Conservation (phyloP, 2,888 invertebrate genomes). For the Poecilobothrus nobilitatus region DNA sequence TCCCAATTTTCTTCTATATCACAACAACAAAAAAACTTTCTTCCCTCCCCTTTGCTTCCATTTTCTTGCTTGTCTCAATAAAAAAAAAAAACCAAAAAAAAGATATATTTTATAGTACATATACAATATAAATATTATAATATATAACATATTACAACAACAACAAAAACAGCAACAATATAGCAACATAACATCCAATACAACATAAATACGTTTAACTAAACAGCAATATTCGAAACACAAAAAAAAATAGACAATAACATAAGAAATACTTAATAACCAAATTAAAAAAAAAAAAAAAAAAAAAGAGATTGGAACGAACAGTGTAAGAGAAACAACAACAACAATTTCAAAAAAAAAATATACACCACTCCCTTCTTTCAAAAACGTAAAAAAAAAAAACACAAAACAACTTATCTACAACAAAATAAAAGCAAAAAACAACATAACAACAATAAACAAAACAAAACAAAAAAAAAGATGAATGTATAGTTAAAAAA, state of each 20-base stretch:
- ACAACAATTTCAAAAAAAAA: conserved; percentile 27
- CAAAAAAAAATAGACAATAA: conserved; percentile 31
- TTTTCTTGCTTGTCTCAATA: conserved; percentile 2
- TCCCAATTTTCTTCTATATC: background rate
- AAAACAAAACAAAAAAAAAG: conserved; percentile 24
- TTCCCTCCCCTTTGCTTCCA: conserved; percentile 8
- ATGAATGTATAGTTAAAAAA: conserved; percentile 15
- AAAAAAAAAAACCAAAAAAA: background rate
- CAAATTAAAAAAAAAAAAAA: conserved; percentile 23
- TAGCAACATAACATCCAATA: too few relatives aligned
- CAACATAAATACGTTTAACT: background rate
- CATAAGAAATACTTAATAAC: too few relatives aligned
- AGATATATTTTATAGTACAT: too few relatives aligned
- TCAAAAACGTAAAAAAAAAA: conserved; percentile 15
- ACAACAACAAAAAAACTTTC: background rate
- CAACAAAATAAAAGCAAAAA: conserved; percentile 22
- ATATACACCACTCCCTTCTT: conserved; percentile 14
- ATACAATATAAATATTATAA: too few relatives aligned
- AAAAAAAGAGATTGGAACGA: conserved; percentile 31
- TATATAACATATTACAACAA: too few relatives aligned
- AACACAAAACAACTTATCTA: conserved; percentile 32
- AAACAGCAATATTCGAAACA: conserved; percentile 15
- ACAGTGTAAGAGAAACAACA: conserved; percentile 27
- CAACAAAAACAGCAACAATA: too few relatives aligned
- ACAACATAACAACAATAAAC: conserved; percentile 22